phyloP scores from a whole-genome alignment of 2,113 vertebrate species.

The Channa maculata region DNA sequence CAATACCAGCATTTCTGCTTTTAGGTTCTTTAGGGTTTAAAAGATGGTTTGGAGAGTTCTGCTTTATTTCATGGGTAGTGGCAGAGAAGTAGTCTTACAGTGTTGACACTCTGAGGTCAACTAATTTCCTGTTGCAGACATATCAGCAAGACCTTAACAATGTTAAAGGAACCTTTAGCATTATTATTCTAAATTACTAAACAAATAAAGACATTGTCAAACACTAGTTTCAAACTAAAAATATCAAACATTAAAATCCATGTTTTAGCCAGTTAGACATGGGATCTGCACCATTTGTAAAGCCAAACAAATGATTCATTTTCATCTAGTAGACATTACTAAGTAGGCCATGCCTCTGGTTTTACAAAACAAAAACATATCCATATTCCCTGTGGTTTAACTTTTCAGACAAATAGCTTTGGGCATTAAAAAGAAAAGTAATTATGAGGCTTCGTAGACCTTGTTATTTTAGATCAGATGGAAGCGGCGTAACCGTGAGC shows the following conservation, averaged over 20 bases:
- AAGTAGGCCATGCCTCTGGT: neutral
- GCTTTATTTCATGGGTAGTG: neutral
- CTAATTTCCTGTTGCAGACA: neutral
- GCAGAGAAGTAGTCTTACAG: neutral
- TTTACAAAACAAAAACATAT: neutral
- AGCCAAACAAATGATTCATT: slow-evolving; percentile 8
- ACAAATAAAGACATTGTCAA: neutral
- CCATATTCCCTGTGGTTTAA: neutral
- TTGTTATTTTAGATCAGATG: slow-evolving; percentile 22
- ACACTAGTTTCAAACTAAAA: neutral
- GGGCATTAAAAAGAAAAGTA: slow-evolving; percentile 15
- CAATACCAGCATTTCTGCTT: neutral
- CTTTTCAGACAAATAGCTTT: slow-evolving; percentile 5
- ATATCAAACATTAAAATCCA: neutral
- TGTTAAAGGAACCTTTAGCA: neutral
- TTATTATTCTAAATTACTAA: neutral
- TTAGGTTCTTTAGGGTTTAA: neutral
- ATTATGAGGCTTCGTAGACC: slow-evolving; percentile 33
- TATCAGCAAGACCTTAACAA: neutral
- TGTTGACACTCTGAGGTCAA: neutral
- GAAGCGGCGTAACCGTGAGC: slow-evolving; percentile 8
- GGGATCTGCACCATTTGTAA: neutral
- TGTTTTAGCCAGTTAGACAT: neutral
- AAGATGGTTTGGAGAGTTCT: neutral
- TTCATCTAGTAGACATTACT: slow-evolving; percentile 8